These are phyloP conservation scores for Alligator mississippiensis DNA, from an alignment of 2,113 vertebrate genomes.

Conservation along the genomic window DNA sequence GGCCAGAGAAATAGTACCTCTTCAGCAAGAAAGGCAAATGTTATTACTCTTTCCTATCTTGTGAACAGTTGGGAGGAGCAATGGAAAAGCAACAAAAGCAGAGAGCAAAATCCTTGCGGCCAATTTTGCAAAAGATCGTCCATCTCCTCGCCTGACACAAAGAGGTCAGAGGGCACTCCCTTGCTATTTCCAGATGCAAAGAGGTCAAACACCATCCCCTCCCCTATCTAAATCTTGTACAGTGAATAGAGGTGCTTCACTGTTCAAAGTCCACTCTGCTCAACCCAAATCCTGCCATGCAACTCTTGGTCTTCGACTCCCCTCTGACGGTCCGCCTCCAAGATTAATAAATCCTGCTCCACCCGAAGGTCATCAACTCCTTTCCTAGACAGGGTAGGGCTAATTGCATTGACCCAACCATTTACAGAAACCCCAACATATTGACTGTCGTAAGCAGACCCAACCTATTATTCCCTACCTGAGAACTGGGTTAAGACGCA, in stretches of 20 bases:
- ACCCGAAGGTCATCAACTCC: background rate
- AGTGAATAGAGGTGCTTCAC: fast-evolving
- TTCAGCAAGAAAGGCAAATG: background rate
- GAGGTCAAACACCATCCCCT: fast-evolving
- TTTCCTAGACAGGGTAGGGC: background rate
- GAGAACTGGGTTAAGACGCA: fast-evolving
- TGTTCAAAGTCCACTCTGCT: fast-evolving
- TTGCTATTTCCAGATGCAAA: fast-evolving
- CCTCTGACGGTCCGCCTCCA: fast-evolving
- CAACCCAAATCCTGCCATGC: background rate
- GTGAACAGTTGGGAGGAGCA: background rate
- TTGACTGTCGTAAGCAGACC: fast-evolving
- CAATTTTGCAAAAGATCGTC: fast-evolving
- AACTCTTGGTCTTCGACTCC: background rate
- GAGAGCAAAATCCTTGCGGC: fast-evolving
- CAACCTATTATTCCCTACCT: fast-evolving
- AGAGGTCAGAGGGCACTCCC: fast-evolving
- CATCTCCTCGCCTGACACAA: background rate
- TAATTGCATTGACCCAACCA: background rate
- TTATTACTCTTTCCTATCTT: fast-evolving
- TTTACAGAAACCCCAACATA: background rate
- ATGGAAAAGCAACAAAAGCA: background rate
- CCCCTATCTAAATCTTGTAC: fast-evolving
- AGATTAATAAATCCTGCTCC: background rate
- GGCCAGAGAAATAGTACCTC: background rate